Conservation (phyloP, 2,797 vertebrate species). For the Poecile montanus region DNA sequence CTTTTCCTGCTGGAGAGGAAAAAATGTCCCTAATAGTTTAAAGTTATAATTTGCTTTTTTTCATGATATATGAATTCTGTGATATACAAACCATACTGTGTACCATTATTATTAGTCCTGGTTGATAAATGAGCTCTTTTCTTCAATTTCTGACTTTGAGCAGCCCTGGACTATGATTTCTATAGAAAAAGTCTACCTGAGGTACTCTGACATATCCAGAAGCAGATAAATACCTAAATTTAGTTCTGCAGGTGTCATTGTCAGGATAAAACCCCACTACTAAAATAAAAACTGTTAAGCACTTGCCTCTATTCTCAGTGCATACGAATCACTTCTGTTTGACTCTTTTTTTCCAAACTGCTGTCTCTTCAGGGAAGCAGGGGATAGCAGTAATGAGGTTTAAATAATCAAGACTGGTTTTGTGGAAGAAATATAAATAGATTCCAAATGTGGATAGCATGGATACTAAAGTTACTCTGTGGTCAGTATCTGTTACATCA, state of each 20-base stretch:
- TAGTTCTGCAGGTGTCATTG: neutral
- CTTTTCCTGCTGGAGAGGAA: neutral
- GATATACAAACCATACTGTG: neutral
- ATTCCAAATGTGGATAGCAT: neutral
- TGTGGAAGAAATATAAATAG: conserved; percentile 7
- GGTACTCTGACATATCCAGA: neutral
- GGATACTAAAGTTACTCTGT: neutral
- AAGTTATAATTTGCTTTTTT: neutral
- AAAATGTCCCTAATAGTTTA: neutral
- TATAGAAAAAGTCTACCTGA: neutral
- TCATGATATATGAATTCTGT: neutral
- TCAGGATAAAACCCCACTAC: neutral
- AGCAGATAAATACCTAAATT: conserved; percentile 7
- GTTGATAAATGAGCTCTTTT: neutral
- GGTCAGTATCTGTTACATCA: neutral
- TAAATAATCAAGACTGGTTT: neutral
- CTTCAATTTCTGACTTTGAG: neutral
- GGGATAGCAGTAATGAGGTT: neutral
- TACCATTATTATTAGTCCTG: neutral
- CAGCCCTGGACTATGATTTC: neutral
- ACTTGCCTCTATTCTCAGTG: neutral
- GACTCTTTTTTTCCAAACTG: neutral
- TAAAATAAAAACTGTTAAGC: neutral
- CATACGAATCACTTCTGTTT: neutral
- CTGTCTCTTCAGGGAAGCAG: neutral